Percentiles rank a stretch among this genome's conserved stretches.
Evolutionary conservation across 1,140 invertebrate species (phyloP).

Genomic region (Ceratina calcarata): DNA sequence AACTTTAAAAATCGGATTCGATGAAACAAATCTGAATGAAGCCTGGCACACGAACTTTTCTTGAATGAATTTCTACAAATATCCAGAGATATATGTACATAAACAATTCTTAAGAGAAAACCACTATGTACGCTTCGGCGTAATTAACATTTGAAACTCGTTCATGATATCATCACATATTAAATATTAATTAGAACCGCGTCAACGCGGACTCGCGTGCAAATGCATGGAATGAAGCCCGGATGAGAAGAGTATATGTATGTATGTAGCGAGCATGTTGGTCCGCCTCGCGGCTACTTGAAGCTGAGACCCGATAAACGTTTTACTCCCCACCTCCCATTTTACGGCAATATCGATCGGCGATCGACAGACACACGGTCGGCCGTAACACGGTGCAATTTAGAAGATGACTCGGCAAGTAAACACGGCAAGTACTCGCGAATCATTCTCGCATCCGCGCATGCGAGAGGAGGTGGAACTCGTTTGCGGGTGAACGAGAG

Average conservation of each 20-base stretch:
- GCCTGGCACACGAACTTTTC: too few species aligned
- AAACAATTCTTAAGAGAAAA: too few species aligned
- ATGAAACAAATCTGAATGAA: too few species aligned
- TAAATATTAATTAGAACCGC: too few species aligned
- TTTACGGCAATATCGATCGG: slow-evolving; percentile 53
- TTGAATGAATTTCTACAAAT: too few species aligned
- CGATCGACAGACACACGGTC: slow-evolving; percentile 51
- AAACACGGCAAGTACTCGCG: slow-evolving; percentile 62
- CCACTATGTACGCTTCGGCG: too few species aligned
- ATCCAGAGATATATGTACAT: too few species aligned
- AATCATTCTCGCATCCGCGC: slow-evolving; percentile 61
- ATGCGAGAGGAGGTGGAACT: slow-evolving; percentile 48
- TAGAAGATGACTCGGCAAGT: slow-evolving; percentile 65
- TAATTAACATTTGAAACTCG: too few species aligned
- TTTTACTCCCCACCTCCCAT: slow-evolving; percentile 33
- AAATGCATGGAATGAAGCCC: background rate
- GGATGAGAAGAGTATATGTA: background rate
- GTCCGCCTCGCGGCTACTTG: slow-evolving; percentile 38
- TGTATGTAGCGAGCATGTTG: background rate
- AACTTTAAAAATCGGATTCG: too few species aligned
- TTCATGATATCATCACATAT: too few species aligned
- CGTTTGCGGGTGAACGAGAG: slow-evolving; percentile 61
- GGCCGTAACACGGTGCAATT: slow-evolving; percentile 63
- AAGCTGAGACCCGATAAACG: slow-evolving; percentile 29
- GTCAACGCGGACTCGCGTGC: too few species aligned